Evolutionary conservation across 2,888 invertebrate species (phyloP).

Genomic region (Ornithoptera alexandrae): DNA sequence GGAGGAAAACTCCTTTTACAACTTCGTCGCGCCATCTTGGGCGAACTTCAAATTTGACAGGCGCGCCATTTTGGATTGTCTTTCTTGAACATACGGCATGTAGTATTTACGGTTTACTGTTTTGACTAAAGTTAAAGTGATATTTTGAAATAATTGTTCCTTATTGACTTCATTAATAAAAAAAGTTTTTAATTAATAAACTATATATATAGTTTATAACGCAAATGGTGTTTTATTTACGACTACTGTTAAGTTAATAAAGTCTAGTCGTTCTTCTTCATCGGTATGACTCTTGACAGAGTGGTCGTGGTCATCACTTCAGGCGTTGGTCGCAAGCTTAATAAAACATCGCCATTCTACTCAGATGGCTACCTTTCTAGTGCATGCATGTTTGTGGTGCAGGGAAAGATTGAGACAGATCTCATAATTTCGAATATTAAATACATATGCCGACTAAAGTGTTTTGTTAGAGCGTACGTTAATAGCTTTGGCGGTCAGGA

Average conservation of each 20-base stretch:
- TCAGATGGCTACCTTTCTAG: too few species aligned
- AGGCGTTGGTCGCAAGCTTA: too few species aligned
- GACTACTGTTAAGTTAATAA: not conserved
- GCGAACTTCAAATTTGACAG: slow-evolving; percentile 83
- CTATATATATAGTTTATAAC: not conserved
- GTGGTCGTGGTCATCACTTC: too few species aligned
- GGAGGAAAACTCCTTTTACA: slow-evolving; percentile 48
- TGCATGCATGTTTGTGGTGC: too few species aligned
- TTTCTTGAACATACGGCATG: slow-evolving; percentile 51
- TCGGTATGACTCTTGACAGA: too few species aligned
- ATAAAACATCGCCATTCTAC: too few species aligned
- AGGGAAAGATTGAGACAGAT: too few species aligned
- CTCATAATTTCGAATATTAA: too few species aligned
- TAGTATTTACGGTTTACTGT: not conserved
- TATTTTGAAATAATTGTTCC: slow-evolving; percentile 7
- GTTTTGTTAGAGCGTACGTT: too few species aligned
- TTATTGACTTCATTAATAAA: slow-evolving; percentile 6
- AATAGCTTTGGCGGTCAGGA: too few species aligned
- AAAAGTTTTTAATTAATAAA: slow-evolving; percentile 3
- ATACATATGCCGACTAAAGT: too few species aligned
- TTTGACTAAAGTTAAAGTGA: slow-evolving; percentile 14
- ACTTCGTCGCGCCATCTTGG: slow-evolving; percentile 82
- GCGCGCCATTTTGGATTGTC: slow-evolving; percentile 74
- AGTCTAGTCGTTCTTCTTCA: too few species aligned
- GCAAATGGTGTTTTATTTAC: slow-evolving; percentile 12